Evolutionary conservation across 2,888 invertebrate genomes (phyloP), one percentile per base, ranked within the genome.

Genomic region (Noctua janthina): DNA sequence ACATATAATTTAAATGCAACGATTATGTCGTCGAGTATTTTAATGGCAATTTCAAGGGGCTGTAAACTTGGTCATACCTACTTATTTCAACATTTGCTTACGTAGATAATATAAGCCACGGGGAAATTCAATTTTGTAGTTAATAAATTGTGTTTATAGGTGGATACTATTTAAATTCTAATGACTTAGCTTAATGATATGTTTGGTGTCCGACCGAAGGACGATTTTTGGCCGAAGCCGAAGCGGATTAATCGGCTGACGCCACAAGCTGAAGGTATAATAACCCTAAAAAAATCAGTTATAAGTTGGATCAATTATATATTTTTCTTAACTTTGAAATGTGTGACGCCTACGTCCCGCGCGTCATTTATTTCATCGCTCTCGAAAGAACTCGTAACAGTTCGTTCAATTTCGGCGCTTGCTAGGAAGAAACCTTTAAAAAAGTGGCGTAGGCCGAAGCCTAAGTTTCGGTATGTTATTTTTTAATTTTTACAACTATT

Each of bases 1-100:
- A 74, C 17, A 68, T 66, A 76, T 35, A 62, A 71, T 74, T 76
- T 68, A 35, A 49, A 62, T 72, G 76, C 56, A 77, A 85, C 77
- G 43, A 85, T 74, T 76, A 51, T 74, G 74, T 83, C 83, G 29
- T 72, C 71, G 20, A 15, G 15, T 46, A 17, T 49, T 59, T n/a
- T 72, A 62, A 46, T 35, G n/a, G 67, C 15, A 59, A 51, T 35
- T 35, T 66, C 11, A 15, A 64, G 51, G n/a, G 49, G n/a, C 5
- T 46, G 13, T 51, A 43, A 59, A 79, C 17, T 35, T 51, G 13
- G 35, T 23, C 46, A 29, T 49, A 17, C 20, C 54, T 51, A 51
- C 51, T 17, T 39, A 11, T 69, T 29, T 43, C 7, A 20, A 69
- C 1, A 49, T 23, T 69, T 29, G 17, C 10, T 66, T 35, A n/a